Base-by-base conservation (phyloP, 2,888 invertebrate genomes). In the Zele albiditarsus region DNA sequence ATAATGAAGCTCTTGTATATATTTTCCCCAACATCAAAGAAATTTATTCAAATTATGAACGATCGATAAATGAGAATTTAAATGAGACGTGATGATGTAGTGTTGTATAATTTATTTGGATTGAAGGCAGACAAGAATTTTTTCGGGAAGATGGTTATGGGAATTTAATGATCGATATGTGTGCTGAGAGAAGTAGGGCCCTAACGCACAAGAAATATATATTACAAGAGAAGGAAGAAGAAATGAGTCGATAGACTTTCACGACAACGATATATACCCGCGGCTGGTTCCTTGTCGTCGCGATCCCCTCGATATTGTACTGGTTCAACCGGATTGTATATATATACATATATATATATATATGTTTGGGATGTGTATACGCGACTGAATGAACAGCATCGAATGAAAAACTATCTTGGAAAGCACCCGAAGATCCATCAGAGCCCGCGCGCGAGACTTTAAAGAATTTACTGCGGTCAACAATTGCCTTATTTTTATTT, bases 331-430 rank as follows among this genome's bases (percentile, higher is more conserved):
- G 81, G 84, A 80, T 84, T 79, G 79, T 58, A 20, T 72, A 53
- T 53, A 20, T 42, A 12, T 42, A 12, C 12, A 2, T 42, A 12
- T 42, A 12, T 53, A 20, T 3, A 8, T 53, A 20, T 53, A 20
- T 53, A 10, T 20, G 53, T 53, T n/a, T 53, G 20, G 4, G 20
- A n/a, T 53, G 20, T 20, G n/a, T 16, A 53, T 8, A 63, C 74
- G 71, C 76, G 78, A 72, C 74, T 84, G 82, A 84, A 84, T 84
- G 84, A 83, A 84, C 76, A 81, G 80, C 71, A 77, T 74, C 80
- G 72, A 53, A 80, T 77, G 77, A 77, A 80, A 80, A 81, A 79
- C 73, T 71, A 79, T 73, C 73, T 75, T 75, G 72, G 58, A 73
- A 72, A 72, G 63, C 71, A 66, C 73, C 77, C 75, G 78, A 81